phyloP scores from a whole-genome alignment of 1,140 invertebrate species.

The Bursaphelenchus mucronatus region DNA sequence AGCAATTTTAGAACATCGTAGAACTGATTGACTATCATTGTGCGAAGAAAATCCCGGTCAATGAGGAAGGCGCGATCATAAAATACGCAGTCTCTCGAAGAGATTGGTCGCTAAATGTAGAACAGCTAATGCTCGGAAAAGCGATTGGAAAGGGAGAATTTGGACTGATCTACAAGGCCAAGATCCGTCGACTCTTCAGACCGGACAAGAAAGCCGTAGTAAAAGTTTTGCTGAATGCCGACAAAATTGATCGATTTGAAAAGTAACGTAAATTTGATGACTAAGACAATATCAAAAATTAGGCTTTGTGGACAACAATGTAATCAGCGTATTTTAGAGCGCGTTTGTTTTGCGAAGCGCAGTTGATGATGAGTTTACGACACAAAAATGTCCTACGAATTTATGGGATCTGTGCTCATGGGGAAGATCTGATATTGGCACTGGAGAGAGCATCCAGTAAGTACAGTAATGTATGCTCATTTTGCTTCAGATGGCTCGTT shows the following conservation, averaged over 20 bases:
- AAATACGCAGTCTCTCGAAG: not conserved
- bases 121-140: constrained; percentile 21
- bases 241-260: constrained; percentile 12
- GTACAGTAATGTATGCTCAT: not conserved
- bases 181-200: constrained; percentile 4
- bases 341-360: constrained; percentile 27
- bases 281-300: not conserved
- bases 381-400: constrained; percentile 32
- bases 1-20: constrained; percentile 2
- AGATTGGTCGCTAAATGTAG: constrained; percentile 1
- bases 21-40: constrained; percentile 15
- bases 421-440: constrained; percentile 21
- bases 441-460: constrained; percentile 26
- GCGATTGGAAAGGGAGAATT: constrained; percentile 31
- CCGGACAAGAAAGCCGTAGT: constrained; percentile 18
- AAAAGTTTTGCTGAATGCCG: constrained; percentile 23
- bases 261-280: constrained; percentile 12
- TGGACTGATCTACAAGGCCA: constrained; percentile 22
- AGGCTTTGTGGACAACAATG: not conserved
- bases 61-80: constrained; percentile 5
- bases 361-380: constrained; percentile 32
- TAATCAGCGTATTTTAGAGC: constrained; percentile 13
- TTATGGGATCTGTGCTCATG: constrained; percentile 33
- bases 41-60: constrained; percentile 4
- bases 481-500: constrained; percentile 23